phyloP scores from a whole-genome alignment of 2,888 invertebrate species.

The Tetragnatha montana region DNA sequence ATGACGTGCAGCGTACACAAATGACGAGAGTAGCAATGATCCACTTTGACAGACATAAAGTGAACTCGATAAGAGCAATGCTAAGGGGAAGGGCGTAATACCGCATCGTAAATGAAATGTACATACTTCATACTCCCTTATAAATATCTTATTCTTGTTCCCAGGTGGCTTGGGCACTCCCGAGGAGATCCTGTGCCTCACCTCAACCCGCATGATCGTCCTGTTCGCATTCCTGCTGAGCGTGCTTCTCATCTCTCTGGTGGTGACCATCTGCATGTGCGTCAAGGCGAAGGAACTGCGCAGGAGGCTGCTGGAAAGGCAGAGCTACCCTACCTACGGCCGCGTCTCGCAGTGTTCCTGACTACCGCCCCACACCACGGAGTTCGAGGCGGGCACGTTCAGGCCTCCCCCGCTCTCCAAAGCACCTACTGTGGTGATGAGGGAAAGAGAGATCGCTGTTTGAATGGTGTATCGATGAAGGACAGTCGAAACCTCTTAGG shows the following conservation, averaged over 20 bases:
- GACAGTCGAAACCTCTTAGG: too few relatives aligned
- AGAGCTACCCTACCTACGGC: slow-evolving; percentile 45
- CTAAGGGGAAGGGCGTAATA: too few relatives aligned
- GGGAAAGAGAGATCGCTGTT: neutral
- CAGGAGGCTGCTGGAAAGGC: slow-evolving; percentile 40
- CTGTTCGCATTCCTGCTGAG: slow-evolving; percentile 84
- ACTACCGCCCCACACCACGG: neutral
- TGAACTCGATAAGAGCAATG: too few relatives aligned
- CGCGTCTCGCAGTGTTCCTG: slow-evolving; percentile 55
- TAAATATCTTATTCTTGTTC: too few relatives aligned
- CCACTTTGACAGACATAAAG: too few relatives aligned
- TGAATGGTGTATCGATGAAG: too few relatives aligned
- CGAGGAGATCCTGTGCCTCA: slow-evolving; percentile 79
- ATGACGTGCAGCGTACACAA: too few relatives aligned
- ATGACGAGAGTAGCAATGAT: too few relatives aligned
- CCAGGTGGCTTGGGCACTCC: neutral
- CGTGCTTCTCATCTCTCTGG: slow-evolving; percentile 83
- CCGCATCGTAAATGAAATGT: too few relatives aligned
- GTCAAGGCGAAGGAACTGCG: slow-evolving; percentile 69
- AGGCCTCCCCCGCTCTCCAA: slow-evolving; percentile 43
- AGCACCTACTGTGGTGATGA: neutral
- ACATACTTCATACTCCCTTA: too few relatives aligned
- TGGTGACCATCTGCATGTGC: slow-evolving; percentile 73
- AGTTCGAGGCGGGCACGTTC: slow-evolving; percentile 27
- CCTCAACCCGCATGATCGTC: slow-evolving; percentile 85